Evolutionary conservation across 2,797 vertebrate genomes (phyloP).

Genomic region (Neomorphus geoffroyi): DNA sequence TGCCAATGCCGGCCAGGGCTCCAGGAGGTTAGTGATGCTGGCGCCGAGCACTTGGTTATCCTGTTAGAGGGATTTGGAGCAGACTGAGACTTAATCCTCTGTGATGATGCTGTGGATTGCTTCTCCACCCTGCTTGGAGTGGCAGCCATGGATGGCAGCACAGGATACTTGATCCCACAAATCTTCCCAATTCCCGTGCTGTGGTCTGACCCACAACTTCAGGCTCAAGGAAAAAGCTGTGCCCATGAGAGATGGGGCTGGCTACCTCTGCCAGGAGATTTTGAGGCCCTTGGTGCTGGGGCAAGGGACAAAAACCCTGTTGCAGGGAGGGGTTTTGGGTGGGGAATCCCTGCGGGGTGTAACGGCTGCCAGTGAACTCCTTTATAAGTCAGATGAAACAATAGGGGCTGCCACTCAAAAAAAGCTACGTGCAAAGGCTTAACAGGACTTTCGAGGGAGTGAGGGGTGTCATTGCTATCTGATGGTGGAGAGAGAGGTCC

Average conservation of each 20-base stretch:
- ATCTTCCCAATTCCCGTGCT: background rate
- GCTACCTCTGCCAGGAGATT: background rate
- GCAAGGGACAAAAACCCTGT: background rate
- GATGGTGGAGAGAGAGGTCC: background rate
- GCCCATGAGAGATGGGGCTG: background rate
- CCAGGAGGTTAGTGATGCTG: conserved; percentile 14
- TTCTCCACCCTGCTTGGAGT: background rate
- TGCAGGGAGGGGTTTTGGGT: background rate
- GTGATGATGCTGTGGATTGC: background rate
- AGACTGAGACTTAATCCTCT: conserved; percentile 26
- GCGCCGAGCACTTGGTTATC: conserved; percentile 16
- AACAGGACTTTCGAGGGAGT: background rate
- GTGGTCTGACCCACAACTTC: background rate
- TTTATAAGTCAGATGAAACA: conserved; percentile 18
- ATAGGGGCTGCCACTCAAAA: background rate
- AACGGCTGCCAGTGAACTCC: background rate
- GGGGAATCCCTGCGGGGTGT: background rate
- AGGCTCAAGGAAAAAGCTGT: background rate
- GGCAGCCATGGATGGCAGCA: background rate
- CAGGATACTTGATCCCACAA: background rate
- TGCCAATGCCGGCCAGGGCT: background rate
- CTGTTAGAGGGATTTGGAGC: conserved; percentile 53
- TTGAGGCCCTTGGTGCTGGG: background rate
- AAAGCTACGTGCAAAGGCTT: background rate
- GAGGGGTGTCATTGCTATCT: background rate